Evolutionary conservation across 2,888 invertebrate species (phyloP).

Genomic region (Liopterus haemorrhoidalis): DNA sequence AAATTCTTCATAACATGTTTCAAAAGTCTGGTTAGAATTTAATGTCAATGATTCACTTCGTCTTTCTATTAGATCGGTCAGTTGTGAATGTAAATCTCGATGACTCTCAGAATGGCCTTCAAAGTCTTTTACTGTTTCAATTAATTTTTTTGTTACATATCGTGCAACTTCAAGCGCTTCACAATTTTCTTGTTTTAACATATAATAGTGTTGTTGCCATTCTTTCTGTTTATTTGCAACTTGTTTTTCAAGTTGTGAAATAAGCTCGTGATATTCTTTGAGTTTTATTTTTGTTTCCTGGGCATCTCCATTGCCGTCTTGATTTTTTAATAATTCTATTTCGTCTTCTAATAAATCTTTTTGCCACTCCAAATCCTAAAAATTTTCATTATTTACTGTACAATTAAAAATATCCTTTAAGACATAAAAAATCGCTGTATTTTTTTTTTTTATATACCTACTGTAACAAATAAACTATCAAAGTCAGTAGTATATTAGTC

Average conservation of each 20-base stretch:
- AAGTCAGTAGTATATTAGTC: too few relatives aligned
- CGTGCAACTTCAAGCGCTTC: slow-evolving; percentile 40
- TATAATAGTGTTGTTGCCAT: slow-evolving; percentile 20
- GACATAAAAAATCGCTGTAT: too few relatives aligned
- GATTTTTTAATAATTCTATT: slow-evolving; percentile 11
- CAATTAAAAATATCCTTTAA: too few relatives aligned
- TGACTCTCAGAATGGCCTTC: slow-evolving; percentile 38
- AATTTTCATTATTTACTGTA: too few relatives aligned
- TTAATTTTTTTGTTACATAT: slow-evolving; percentile 40
- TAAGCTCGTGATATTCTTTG: slow-evolving; percentile 9
- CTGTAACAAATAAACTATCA: too few relatives aligned
- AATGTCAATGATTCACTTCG: too few relatives aligned
- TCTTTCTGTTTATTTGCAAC: slow-evolving; percentile 14
- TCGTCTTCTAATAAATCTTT: slow-evolving; percentile 14
- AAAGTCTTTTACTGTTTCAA: slow-evolving; percentile 41
- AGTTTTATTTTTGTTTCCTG: slow-evolving; percentile 1
- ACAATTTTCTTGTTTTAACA: slow-evolving; percentile 35
- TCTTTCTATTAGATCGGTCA: slow-evolving; percentile 39
- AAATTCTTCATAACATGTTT: too few relatives aligned
- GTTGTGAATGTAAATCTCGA: slow-evolving; percentile 36
- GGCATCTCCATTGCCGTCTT: too few relatives aligned
- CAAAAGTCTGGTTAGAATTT: too few relatives aligned
- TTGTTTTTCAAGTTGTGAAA: slow-evolving; percentile 14
- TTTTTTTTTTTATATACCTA: too few relatives aligned
- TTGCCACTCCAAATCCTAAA: slow-evolving; percentile 15